A percentile compares a stretch with the other conserved stretches of the same genome.
Conservation (phyloP, 2,888 invertebrate species). For the Argynnis bischoffii region DNA sequence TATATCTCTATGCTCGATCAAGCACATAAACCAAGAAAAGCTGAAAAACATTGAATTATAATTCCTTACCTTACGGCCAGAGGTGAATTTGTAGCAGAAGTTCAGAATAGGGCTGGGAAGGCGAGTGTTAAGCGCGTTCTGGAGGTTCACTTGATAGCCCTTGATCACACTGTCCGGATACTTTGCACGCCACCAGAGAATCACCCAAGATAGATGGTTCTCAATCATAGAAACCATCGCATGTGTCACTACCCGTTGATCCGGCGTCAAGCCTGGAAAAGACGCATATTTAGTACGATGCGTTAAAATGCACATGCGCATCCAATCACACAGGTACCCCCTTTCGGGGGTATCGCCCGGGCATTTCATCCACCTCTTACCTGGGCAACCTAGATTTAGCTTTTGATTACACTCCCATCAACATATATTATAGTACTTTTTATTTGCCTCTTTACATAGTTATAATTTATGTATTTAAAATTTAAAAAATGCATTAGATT, state of each 20-base stretch:
- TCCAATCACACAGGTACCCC: constrained; percentile 12
- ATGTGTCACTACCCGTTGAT: constrained; percentile 94
- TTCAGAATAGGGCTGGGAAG: constrained; percentile 94
- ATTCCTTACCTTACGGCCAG: constrained; percentile 89
- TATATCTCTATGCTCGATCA: no score
- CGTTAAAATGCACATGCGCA: constrained; percentile 65
- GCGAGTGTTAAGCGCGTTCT: constrained; percentile 92
- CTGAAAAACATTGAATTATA: constrained; percentile 10
- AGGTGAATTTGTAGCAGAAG: constrained; percentile 94
- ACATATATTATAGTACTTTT: no score
- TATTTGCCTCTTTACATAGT: no score
- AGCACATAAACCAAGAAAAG: no score
- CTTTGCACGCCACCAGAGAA: constrained; percentile 95
- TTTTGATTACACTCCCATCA: constrained; percentile 8
- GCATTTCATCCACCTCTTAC: constrained; percentile 21
- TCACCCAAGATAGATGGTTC: constrained; percentile 95
- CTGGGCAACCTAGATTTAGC: constrained; percentile 25
- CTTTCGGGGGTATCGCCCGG: constrained; percentile 42
- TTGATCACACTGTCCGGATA: constrained; percentile 94
- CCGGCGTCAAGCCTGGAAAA: constrained; percentile 85
- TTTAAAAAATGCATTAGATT: no score
- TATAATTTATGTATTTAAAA: no score
- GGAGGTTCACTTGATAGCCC: constrained; percentile 95
- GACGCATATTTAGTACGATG: constrained; percentile 39
- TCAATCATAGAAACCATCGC: constrained; percentile 97